Base-by-base conservation (phyloP, 1,140 invertebrate genomes). In the Drosophila pandora region DNA sequence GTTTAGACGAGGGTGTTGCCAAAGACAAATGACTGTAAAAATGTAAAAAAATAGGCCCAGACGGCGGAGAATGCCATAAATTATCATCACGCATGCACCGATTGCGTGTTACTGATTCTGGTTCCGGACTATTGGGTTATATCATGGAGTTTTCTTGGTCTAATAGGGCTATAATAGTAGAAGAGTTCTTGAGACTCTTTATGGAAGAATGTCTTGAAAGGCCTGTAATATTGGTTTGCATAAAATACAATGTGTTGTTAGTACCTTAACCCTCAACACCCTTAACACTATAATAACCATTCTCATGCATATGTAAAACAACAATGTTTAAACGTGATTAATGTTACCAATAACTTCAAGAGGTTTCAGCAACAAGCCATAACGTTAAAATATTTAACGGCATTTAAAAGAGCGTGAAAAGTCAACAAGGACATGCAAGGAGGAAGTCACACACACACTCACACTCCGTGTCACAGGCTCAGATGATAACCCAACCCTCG, bases 321-420 rank as follows among this genome's bases (percentile, higher is more conserved):
- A 37, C 34, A 21, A 43, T 43, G 41, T 21, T 43, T 43, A 2
- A 17, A 43, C 0, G 0, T 43, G 79, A 84, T 84, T 79, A 83
- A 83, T 76, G 71, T 61, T 21, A 23, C 34, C 9, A 13, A 41
- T 41, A 68, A 10, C 50, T 32, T 21, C 3, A 41, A 57, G 37
- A 43, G 49, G 17, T 41, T 52, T 6, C 43, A 72, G 21, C 48
- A 58, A 59, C 41, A 57, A 63, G 45, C 64, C 34, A 41, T 13
- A 61, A 58, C 39, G 47, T 47, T 62, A 23, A 78, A 60, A 79
- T 53, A 74, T 82, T 81, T 77, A 77, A 82, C 75, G 79, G 67
- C 79, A 76, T 71, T 90, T 89, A 90, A 90, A 90, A 63, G 80
- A 90, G 89, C 88, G 81, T 90, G 89, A 90, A 90, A 90, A 90